Percentiles rank a stretch among this genome's conserved stretches.
These are phyloP conservation scores for Melanaphis sacchari DNA, from an alignment of 1,140 invertebrate species.

Conservation along the genomic window DNA sequence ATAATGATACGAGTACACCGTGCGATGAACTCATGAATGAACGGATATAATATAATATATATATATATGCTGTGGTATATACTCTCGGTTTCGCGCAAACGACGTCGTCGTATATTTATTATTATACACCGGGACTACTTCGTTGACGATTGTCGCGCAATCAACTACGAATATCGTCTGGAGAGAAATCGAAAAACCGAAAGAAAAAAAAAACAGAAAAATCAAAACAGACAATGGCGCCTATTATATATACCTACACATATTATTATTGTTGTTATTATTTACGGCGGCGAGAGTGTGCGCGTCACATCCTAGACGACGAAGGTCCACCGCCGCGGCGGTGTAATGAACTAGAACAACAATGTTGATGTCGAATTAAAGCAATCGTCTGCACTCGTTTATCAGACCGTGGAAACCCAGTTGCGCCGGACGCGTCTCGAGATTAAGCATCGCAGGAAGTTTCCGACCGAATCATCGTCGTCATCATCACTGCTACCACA, in stretches of 20 bases:
- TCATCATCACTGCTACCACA: neutral
- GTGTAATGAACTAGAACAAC: slow-evolving; percentile 51
- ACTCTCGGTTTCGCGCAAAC: slow-evolving; percentile 31
- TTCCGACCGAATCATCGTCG: neutral
- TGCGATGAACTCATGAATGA: slow-evolving; percentile 39
- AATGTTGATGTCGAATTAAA: neutral
- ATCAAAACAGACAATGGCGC: slow-evolving; percentile 42
- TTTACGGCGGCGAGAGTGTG: neutral
- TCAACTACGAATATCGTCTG: neutral
- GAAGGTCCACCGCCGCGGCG: slow-evolving; percentile 25
- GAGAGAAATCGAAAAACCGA: neutral
- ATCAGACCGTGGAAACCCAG: slow-evolving; percentile 57
- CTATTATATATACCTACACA: neutral
- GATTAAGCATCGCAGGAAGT: neutral
- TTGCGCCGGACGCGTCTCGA: slow-evolving; percentile 24
- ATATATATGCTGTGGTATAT: neutral
- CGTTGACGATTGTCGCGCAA: neutral
- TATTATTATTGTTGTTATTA: neutral
- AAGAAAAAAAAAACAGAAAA: neutral
- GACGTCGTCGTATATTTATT: neutral
- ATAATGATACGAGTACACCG: neutral
- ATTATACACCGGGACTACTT: neutral
- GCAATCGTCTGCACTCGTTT: slow-evolving; percentile 4
- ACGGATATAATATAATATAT: neutral
- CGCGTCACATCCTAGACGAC: neutral